Percentiles rank a stretch among this genome's conserved stretches.
Conservation (phyloP, 2,113 vertebrate genomes). For the Aldabrachelys gigantea region DNA sequence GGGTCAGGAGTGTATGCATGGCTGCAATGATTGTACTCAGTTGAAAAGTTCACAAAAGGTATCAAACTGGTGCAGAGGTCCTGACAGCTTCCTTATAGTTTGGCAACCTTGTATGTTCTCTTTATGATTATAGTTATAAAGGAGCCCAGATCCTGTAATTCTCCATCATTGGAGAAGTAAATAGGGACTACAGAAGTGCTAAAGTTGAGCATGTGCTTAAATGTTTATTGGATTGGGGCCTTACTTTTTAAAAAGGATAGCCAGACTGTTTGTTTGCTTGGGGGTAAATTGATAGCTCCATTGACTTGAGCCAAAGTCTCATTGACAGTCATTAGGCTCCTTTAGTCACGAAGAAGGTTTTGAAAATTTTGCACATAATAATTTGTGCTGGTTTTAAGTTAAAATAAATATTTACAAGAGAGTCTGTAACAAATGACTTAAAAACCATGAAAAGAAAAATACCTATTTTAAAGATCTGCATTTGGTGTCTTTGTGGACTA, state of each 20-base stretch:
- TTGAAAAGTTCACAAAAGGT: background rate
- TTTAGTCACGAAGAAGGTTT: background rate
- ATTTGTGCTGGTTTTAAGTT: background rate
- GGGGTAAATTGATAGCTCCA: background rate
- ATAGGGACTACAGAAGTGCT: background rate
- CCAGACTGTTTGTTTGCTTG: background rate
- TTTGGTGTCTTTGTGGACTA: background rate
- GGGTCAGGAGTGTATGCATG: background rate
- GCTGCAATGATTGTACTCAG: background rate
- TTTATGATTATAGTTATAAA: background rate
- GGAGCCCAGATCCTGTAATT: fast-evolving
- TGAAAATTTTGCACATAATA: background rate
- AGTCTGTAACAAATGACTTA: background rate
- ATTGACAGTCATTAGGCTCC: background rate
- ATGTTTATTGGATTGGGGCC: background rate
- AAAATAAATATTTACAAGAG: background rate
- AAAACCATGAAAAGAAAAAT: background rate
- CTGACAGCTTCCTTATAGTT: background rate
- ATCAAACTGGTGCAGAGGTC: background rate
- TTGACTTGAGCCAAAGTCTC: background rate
- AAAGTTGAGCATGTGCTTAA: background rate
- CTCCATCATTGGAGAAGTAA: background rate
- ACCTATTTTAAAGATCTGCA: background rate
- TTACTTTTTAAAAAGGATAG: background rate
- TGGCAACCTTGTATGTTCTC: background rate